Conservation (phyloP, 1,140 invertebrate species). For the Bombus consobrinus region DNA sequence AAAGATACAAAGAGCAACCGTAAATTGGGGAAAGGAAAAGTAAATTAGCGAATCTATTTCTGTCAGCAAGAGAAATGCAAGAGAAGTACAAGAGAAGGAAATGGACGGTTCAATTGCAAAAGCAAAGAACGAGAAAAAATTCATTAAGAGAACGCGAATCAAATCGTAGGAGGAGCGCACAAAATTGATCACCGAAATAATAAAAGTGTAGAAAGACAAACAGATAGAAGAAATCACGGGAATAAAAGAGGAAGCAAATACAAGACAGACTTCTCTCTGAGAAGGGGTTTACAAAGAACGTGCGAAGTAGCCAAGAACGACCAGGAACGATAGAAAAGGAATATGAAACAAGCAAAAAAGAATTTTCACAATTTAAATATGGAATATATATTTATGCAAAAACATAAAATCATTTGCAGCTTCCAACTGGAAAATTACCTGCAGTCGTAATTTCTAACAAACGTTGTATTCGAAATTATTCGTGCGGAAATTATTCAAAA, state of each 20-base stretch:
- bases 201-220: background rate
- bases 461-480: too few relatives aligned
- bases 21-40: background rate
- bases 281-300: background rate
- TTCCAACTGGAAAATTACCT: too few relatives aligned
- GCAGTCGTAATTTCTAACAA: too few relatives aligned
- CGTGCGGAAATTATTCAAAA: background rate
- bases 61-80: background rate
- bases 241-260: background rate
- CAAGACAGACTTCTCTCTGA: background rate
- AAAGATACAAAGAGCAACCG: background rate
- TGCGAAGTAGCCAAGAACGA: background rate
- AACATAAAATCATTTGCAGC: too few relatives aligned
- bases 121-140: background rate
- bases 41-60: background rate
- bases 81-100: background rate
- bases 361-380: background rate
- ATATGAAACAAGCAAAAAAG: too few relatives aligned
- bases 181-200: too few relatives aligned
- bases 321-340: background rate
- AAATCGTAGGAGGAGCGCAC: too few relatives aligned
- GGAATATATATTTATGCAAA: background rate
- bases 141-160: background rate
- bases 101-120: too few relatives aligned
- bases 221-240: background rate